Evolutionary conservation across 2,797 vertebrate species (phyloP).

Genomic region (Mormyrus hasselquistii): DNA sequence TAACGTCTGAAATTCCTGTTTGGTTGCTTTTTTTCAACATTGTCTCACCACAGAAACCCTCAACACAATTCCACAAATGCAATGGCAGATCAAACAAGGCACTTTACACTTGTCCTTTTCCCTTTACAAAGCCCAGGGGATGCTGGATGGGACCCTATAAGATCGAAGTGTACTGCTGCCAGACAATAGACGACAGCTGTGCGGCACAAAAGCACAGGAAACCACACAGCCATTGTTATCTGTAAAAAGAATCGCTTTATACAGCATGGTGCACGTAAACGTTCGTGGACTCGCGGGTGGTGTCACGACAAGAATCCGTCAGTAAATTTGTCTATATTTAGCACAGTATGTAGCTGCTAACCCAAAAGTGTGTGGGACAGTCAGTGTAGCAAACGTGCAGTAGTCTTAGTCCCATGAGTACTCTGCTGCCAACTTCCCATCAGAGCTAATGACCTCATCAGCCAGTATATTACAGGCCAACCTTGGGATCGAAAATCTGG

Average conservation of each 20-base stretch:
- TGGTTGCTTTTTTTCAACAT: not conserved
- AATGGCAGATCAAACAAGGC: not conserved
- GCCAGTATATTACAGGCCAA: not conserved
- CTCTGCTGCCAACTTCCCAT: conserved; percentile 31
- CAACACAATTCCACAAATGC: not conserved
- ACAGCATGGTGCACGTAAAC: not conserved
- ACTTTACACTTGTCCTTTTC: conserved; percentile 13
- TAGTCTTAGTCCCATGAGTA: conserved; percentile 16
- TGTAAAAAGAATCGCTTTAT: not conserved
- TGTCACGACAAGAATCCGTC: not conserved
- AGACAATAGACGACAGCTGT: conserved; percentile 13
- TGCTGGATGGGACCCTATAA: not conserved
- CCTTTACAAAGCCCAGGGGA: conserved; percentile 12
- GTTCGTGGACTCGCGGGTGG: not conserved
- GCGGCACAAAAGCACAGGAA: not conserved
- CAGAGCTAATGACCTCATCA: conserved; percentile 35
- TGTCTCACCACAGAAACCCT: not conserved
- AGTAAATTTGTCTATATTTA: not conserved
- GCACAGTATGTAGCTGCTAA: not conserved
- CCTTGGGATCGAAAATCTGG: conserved; percentile 33
- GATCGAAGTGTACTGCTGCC: conserved; percentile 14
- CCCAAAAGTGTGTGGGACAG: not conserved
- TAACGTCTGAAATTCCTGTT: conserved; percentile 10
- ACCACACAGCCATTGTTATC: not conserved
- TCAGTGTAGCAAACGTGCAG: not conserved